Evolutionary conservation across 2,797 vertebrate species (phyloP).

Genomic region (Pterois miles): DNA sequence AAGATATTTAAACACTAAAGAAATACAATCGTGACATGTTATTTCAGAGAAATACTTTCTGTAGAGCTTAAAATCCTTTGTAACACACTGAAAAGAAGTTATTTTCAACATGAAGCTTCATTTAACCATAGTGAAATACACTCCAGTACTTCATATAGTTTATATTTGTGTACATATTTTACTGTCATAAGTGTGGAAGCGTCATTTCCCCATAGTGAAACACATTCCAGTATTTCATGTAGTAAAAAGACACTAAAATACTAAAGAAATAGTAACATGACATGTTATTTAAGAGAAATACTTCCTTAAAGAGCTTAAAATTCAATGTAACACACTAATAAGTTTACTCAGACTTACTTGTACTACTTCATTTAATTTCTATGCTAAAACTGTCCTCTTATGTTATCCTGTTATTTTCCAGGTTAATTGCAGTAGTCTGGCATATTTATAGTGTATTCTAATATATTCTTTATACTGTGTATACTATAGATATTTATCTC

Average conservation of each 20-base stretch:
- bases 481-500: no score
- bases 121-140: no score
- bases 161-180: no score
- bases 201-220: slow-evolving; percentile 58
- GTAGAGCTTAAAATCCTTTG: neutral
- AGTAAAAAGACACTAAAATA: neutral
- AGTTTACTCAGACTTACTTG: neutral
- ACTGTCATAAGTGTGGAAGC: no score
- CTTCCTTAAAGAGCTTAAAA: neutral
- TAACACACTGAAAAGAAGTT: slow-evolving; percentile 50
- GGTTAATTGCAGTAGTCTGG: no score
- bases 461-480: no score
- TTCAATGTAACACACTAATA: neutral
- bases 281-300: neutral
- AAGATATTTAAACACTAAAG: rapidly evolving
- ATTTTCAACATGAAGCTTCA: slow-evolving; percentile 43
- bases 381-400: no score
- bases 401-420: no score
- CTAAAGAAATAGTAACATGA: rapidly evolving
- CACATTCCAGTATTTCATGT: neutral
- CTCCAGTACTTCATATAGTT: no score
- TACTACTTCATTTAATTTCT: no score
- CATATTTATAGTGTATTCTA: no score
- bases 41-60: neutral
- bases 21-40: neutral